Conservation (phyloP, 2,797 vertebrate species). For the Liasis olivaceus region DNA sequence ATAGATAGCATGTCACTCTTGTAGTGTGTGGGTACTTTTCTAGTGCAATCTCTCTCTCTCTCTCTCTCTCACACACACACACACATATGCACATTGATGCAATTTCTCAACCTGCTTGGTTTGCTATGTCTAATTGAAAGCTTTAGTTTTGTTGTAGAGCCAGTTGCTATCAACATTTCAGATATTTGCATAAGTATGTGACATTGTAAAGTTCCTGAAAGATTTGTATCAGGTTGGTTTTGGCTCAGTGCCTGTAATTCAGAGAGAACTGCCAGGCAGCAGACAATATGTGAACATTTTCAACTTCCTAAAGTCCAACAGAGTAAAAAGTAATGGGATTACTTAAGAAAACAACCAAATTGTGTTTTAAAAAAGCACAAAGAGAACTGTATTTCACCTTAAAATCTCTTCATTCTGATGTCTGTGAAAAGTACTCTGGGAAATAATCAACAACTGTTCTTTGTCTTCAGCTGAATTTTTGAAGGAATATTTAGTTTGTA, state of each 20-base stretch:
- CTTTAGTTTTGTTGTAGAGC: slow-evolving; percentile 85
- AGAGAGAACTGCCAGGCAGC: slow-evolving; percentile 61
- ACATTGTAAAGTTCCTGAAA: slow-evolving; percentile 89
- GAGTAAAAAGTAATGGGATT: slow-evolving; percentile 58
- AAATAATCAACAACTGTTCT: neutral
- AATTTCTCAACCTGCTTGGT: slow-evolving; percentile 25
- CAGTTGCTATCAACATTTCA: slow-evolving; percentile 97
- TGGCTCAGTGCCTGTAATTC: slow-evolving; percentile 79
- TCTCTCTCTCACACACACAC: neutral
- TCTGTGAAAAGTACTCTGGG: slow-evolving; percentile 22
- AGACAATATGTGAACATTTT: slow-evolving; percentile 61
- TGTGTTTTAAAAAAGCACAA: slow-evolving; percentile 31
- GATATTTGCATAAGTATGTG: slow-evolving; percentile 87
- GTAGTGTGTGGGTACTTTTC: neutral
- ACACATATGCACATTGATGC: neutral
- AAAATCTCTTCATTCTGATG: neutral
- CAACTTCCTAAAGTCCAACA: slow-evolving; percentile 63
- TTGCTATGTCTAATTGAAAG: slow-evolving; percentile 69
- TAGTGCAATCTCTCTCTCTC: neutral
- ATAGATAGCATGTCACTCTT: neutral
- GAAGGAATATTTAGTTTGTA: slow-evolving; percentile 30
- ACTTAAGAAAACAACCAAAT: slow-evolving; percentile 43
- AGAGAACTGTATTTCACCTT: slow-evolving; percentile 37
- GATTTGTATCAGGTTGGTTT: slow-evolving; percentile 85
- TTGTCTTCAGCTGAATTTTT: slow-evolving; percentile 39